A percentile compares a stretch with the other conserved stretches of the same genome.
These are phyloP conservation scores for Tricholauxania praeusta DNA, from an alignment of 2,888 invertebrate genomes.

Conservation along the genomic window DNA sequence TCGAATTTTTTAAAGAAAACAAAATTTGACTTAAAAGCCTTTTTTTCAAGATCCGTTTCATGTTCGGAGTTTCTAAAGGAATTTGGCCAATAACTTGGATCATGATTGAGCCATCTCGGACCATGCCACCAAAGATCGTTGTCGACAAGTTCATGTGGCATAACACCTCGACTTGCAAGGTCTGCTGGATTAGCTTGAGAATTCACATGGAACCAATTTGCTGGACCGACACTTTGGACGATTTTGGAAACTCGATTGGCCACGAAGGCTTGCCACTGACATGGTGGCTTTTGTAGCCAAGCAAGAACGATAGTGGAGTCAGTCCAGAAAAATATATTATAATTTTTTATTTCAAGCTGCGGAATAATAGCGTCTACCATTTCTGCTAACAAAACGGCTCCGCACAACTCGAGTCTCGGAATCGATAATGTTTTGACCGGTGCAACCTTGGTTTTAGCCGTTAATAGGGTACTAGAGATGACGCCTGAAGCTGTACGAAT, in stretches of 20 bases:
- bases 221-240: neutral
- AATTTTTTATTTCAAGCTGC: no score
- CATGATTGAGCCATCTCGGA: neutral
- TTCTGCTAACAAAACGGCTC: no score
- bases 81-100: neutral
- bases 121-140: slow-evolving; percentile 9
- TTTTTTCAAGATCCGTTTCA: neutral
- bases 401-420: no score
- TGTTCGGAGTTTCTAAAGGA: neutral
- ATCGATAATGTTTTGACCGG: no score
- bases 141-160: neutral
- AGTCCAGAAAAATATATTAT: no score
- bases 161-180: neutral
- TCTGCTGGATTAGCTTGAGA: neutral
- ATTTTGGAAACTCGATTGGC: slow-evolving; percentile 28
- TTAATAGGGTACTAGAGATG: no score
- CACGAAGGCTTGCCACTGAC: no score
- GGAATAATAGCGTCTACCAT: no score
- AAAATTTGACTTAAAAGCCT: neutral
- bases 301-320: no score
- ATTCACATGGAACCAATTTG: neutral
- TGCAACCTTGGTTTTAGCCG: no score
- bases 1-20: neutral
- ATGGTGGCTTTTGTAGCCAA: no score
- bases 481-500: no score